Conservation (phyloP, 2,113 vertebrate genomes). For the Pygoscelis adeliae region DNA sequence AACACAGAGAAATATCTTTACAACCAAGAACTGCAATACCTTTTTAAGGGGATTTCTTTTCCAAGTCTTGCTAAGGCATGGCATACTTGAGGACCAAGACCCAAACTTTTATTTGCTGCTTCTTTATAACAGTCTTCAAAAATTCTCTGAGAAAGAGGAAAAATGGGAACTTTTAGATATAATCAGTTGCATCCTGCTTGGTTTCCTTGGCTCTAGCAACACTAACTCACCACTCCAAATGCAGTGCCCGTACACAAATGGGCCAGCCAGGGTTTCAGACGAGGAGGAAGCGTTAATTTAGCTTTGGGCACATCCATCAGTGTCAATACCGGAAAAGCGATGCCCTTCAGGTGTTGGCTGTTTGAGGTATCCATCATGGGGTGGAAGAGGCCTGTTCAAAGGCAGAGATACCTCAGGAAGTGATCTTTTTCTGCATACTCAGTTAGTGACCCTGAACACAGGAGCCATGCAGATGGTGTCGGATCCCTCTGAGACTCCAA, state of each 20-base stretch:
- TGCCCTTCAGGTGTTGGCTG: not conserved
- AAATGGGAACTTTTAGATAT: not conserved
- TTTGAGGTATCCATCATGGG: not conserved
- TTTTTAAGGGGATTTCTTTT: not conserved
- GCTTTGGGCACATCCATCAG: not conserved
- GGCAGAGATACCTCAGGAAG: constrained; percentile 34
- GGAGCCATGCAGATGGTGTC: not conserved
- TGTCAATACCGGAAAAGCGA: rapidly evolving
- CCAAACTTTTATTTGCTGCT: not conserved
- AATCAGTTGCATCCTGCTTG: not conserved
- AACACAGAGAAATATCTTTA: not conserved
- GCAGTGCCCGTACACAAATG: rapidly evolving
- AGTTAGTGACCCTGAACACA: constrained; percentile 51
- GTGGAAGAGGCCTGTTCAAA: constrained; percentile 12
- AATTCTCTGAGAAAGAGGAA: not conserved
- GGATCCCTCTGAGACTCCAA: not conserved
- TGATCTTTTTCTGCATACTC: not conserved
- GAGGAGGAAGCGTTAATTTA: not conserved
- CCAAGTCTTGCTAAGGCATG: not conserved
- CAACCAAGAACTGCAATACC: not conserved
- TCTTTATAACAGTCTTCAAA: not conserved
- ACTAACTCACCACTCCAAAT: not conserved
- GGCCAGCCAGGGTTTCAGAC: not conserved
- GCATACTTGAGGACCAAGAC: not conserved
- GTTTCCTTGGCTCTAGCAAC: not conserved